Base-by-base conservation (phyloP, 2,113 vertebrate genomes). In the Ariopsis seemanni region DNA sequence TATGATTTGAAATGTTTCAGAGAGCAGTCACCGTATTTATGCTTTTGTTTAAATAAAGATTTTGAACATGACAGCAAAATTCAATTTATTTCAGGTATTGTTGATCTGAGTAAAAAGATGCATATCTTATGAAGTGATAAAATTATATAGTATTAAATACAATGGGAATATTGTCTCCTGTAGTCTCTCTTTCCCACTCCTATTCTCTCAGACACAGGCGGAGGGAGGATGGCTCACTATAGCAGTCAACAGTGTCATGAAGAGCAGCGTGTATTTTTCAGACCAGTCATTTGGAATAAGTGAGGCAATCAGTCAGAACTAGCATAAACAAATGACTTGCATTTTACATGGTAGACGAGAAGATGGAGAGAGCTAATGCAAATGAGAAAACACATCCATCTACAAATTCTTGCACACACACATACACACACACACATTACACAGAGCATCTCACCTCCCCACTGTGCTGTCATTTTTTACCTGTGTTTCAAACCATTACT, bases 211-310 rank as follows among this genome's bases (percentile, higher is more conserved):
- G 83, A 88, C 78, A 58, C 69, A 60, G 62, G 55, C 72, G 25
- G 87, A 74, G 78, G 71, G 63, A 79, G 80, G 80, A 85, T 84
- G 82, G 81, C 86, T 78, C 77, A 87, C 84, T 60, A 87, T 50
- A 88, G 89, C 89, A 85, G 89, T 90, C 90, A 88, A 86, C 69
- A 84, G 78, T 71, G 85, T 62, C 80, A 81, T 88, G 87, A 87
- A 90, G 90, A 91, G 82, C 88, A 89, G 80, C 69, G 8, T 87
- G 84, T 86, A 91, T 90, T 91, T 89, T 91, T 92, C 89, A 90
- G 84, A 69, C 77, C 87, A 90, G 91, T 90, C 91, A 90, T 88
- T 90, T 84, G 91, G 89, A 91, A 89, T 91, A 92, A 91, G 87
- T 85, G 89, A 88, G 85, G 88, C 88, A 90, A 90, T 91, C 90